A percentile compares a stretch with the other conserved stretches of the same genome.
Evolutionary conservation across 2,113 vertebrate genomes (phyloP).

Genomic region (Tor tambroides): DNA sequence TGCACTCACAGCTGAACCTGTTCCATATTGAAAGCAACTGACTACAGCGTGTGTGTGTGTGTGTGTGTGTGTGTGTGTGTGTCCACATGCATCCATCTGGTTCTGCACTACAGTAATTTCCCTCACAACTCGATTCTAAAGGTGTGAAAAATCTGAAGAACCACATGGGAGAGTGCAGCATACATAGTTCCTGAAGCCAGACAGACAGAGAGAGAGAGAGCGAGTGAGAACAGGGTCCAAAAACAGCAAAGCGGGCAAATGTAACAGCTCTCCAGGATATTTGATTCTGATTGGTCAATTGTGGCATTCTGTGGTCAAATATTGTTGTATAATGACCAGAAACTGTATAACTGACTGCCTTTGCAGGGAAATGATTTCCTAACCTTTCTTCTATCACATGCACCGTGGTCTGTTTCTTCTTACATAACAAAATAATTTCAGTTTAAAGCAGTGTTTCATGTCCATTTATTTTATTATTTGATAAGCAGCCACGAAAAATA

Average conservation of each 20-base stretch:
- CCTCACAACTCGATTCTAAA: conserved; percentile 35
- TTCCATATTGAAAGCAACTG: background rate
- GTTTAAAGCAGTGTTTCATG: background rate
- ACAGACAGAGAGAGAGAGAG: background rate
- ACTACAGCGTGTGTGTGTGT: conserved; percentile 29
- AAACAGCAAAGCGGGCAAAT: background rate
- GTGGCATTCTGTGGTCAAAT: background rate
- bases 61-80: conserved; percentile 37
- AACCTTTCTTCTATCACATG: background rate
- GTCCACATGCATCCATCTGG: conserved; percentile 38
- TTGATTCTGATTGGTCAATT: background rate
- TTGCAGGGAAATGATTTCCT: background rate
- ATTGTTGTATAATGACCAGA: background rate
- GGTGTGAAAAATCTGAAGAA: conserved; percentile 49
- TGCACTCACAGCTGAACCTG: background rate
- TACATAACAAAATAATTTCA: background rate
- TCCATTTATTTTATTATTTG: background rate
- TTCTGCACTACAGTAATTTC: conserved; percentile 13
- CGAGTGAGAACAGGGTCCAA: background rate
- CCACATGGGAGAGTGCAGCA: background rate
- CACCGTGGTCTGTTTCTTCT: background rate
- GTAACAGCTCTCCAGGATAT: background rate
- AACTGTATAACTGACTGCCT: background rate
- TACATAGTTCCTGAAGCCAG: background rate
- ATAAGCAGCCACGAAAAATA: background rate